Percentiles rank a stretch among this genome's conserved stretches.
Evolutionary conservation across 2,888 invertebrate genomes (phyloP).

Genomic region (Carpatolechia fugitivella): DNA sequence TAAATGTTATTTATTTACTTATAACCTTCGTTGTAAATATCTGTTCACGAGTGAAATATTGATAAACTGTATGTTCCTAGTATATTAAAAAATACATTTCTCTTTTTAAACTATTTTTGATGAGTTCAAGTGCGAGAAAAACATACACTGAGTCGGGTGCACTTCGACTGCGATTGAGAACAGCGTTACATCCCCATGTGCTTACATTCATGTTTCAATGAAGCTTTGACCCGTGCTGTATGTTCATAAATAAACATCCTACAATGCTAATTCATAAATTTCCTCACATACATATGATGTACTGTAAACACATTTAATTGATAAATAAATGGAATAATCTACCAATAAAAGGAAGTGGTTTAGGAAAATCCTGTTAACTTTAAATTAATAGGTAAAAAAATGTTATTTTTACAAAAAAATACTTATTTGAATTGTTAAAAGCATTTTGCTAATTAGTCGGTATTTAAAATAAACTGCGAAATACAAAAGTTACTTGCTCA

Average conservation of each 20-base stretch:
- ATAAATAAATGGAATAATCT: neutral
- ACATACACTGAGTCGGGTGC: neutral
- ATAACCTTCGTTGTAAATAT: too few relatives aligned
- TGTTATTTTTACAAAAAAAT: neutral
- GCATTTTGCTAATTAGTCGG: too few relatives aligned
- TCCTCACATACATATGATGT: neutral
- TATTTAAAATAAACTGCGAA: too few relatives aligned
- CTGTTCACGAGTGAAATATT: too few relatives aligned
- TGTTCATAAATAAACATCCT: slow-evolving; percentile 7
- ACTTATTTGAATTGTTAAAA: too few relatives aligned
- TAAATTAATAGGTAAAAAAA: neutral
- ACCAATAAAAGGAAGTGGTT: slow-evolving; percentile 8
- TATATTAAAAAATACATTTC: too few relatives aligned
- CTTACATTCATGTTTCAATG: slow-evolving; percentile 23
- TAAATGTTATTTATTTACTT: too few relatives aligned
- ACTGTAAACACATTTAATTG: neutral
- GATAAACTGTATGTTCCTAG: too few relatives aligned
- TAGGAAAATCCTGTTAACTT: slow-evolving; percentile 14
- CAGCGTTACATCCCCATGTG: neutral
- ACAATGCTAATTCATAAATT: neutral
- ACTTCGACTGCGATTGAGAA: too few relatives aligned
- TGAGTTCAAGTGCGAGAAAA: neutral
- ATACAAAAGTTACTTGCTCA: too few relatives aligned
- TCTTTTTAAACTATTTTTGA: too few relatives aligned
- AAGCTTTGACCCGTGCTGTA: slow-evolving; percentile 5